phyloP scores from a whole-genome alignment of 53 echinoderm and acorn worm genomes.

The Holothuria scabra region DNA sequence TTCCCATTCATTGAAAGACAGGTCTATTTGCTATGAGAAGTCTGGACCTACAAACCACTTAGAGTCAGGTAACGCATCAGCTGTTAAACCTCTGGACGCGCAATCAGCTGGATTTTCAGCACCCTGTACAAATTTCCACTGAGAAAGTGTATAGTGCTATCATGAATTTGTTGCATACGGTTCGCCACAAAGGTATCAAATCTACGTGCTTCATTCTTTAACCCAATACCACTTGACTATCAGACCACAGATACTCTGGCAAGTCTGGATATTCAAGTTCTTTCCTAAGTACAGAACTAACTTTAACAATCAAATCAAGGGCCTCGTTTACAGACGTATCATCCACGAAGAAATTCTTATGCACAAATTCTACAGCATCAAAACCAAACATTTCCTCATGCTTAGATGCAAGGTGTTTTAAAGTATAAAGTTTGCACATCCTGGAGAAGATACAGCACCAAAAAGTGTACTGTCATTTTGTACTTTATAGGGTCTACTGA shows the following conservation, averaged over 20 bases:
- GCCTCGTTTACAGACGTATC: constrained; percentile 55
- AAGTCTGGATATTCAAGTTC: constrained; percentile 38
- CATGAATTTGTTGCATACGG: constrained; percentile 45
- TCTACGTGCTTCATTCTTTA: constrained; percentile 51
- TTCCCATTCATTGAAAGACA: not conserved
- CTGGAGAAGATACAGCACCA: constrained; percentile 67
- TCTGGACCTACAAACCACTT: not conserved
- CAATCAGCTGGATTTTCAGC: constrained; percentile 49
- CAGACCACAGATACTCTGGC: constrained; percentile 54
- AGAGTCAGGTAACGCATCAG: too few species aligned
- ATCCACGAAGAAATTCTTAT: constrained; percentile 60
- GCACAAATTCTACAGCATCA: constrained; percentile 22
- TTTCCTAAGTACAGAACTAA: constrained; percentile 31
- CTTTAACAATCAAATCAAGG: constrained; percentile 29
- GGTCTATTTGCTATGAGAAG: not conserved
- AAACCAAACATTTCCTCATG: constrained; percentile 50
- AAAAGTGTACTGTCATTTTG: constrained; percentile 73
- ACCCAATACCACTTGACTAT: constrained; percentile 59
- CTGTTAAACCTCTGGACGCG: constrained; percentile 41
- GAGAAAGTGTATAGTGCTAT: constrained; percentile 22
- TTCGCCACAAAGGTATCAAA: constrained; percentile 60
- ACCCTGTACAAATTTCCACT: constrained; percentile 50
- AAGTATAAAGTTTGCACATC: constrained; percentile 64
- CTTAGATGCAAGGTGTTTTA: constrained; percentile 54
- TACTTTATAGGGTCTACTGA: constrained; percentile 23